Conservation (phyloP, 2,113 vertebrate genomes). For the Perca schrenkii region DNA sequence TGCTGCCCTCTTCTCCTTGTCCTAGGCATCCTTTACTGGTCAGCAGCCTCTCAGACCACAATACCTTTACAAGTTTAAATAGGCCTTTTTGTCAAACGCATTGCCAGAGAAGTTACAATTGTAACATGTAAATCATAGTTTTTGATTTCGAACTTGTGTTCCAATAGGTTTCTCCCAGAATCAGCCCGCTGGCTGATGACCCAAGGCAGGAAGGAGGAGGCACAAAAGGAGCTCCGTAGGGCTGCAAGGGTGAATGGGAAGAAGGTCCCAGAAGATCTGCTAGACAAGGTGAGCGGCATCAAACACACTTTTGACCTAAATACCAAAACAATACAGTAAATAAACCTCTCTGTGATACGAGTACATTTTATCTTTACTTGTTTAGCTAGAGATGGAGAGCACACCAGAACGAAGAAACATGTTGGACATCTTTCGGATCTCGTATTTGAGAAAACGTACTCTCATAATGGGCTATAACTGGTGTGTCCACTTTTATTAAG, state of each 20-base stretch:
- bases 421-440: constrained; percentile 85
- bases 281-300: constrained; percentile 83
- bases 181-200: constrained; percentile 90
- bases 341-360: not conserved
- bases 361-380: not conserved
- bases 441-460: constrained; percentile 82
- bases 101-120: not conserved
- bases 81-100: not conserved
- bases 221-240: constrained; percentile 84
- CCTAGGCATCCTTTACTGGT: not conserved
- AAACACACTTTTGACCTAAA: not conserved
- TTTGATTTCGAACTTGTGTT: not conserved
- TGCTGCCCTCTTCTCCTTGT: constrained; percentile 70
- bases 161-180: constrained; percentile 87
- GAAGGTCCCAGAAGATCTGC: constrained; percentile 75
- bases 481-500: constrained; percentile 67
- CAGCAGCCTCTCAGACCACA: not conserved
- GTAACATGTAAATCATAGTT: not conserved
- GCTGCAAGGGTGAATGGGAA: constrained; percentile 85
- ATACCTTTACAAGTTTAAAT: not conserved
- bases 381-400: constrained; percentile 80
- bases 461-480: constrained; percentile 85
- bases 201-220: constrained; percentile 84
- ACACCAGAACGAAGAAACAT: constrained; percentile 66
- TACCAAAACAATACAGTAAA: not conserved